These are phyloP conservation scores for Orius laevigatus DNA, from an alignment of 1,140 invertebrate species.

Conservation along the genomic window DNA sequence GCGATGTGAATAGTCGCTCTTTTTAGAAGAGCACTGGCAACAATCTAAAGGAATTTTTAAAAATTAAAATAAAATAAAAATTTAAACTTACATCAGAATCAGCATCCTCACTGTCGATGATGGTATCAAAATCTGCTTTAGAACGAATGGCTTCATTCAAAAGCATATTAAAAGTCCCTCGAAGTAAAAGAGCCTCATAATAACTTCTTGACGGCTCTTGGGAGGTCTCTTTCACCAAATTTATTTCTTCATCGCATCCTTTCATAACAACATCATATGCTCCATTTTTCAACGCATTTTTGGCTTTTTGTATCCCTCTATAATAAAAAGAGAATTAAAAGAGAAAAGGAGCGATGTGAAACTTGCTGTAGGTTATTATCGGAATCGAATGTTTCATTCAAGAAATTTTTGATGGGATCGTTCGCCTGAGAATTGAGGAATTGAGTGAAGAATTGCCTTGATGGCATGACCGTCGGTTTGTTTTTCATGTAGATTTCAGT, in stretches of 20 bases:
- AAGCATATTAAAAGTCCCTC: slow-evolving; percentile 69
- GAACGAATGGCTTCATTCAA: slow-evolving; percentile 53
- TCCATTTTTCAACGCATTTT: slow-evolving; percentile 43
- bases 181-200: slow-evolving; percentile 52
- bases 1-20: slow-evolving; percentile 69
- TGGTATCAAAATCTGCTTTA: slow-evolving; percentile 46
- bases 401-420: slow-evolving; percentile 38
- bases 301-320: slow-evolving; percentile 47
- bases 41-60: slow-evolving; percentile 28
- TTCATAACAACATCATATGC: slow-evolving; percentile 62
- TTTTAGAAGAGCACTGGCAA: slow-evolving; percentile 81
- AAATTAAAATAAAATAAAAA: background rate
- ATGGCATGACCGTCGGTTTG: slow-evolving; percentile 56
- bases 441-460: slow-evolving; percentile 64
- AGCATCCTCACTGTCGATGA: slow-evolving; percentile 40
- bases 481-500: slow-evolving; percentile 50
- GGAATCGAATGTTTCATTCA: slow-evolving; percentile 20
- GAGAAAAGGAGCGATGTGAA: background rate
- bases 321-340: slow-evolving; percentile 11
- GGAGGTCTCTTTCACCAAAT: slow-evolving; percentile 31
- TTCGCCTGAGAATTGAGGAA: slow-evolving; percentile 73
- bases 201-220: slow-evolving; percentile 27
- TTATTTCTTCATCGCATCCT: slow-evolving; percentile 63
- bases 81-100: slow-evolving; percentile 29
- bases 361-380: slow-evolving; percentile 17